Evolutionary conservation across 1,140 invertebrate genomes (phyloP).

Genomic region (Bicyclus anynana): DNA sequence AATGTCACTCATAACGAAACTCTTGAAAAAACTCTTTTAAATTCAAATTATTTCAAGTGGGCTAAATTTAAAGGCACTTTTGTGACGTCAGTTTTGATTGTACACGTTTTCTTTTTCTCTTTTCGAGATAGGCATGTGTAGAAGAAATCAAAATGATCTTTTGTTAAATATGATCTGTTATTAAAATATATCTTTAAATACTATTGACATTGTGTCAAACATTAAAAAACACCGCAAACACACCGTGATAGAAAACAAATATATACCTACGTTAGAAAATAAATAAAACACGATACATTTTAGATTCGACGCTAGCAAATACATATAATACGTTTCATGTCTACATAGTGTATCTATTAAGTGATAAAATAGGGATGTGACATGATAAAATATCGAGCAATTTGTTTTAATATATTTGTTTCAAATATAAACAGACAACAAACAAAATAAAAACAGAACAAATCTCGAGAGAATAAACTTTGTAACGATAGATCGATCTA

Average conservation of each 20-base stretch:
- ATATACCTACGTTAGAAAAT: conserved; percentile 18
- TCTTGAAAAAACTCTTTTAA: too few species aligned
- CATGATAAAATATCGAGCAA: too few species aligned
- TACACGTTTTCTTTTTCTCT: too few species aligned
- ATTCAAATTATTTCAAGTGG: too few species aligned
- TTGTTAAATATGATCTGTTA: too few species aligned
- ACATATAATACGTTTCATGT: conserved; percentile 8
- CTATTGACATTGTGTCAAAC: not conserved
- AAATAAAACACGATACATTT: conserved; percentile 12
- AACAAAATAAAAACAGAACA: not conserved
- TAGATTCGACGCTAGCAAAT: conserved; percentile 18
- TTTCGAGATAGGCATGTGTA: too few species aligned
- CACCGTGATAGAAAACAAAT: conserved; percentile 14
- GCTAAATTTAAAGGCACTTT: too few species aligned
- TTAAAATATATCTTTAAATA: not conserved
- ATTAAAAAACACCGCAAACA: conserved; percentile 12
- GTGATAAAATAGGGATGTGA: not conserved
- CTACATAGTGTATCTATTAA: not conserved
- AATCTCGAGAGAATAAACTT: too few species aligned
- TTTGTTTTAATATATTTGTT: not conserved
- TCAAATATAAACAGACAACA: not conserved
- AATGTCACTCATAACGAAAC: too few species aligned
- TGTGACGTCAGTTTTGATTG: too few species aligned
- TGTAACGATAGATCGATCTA: too few species aligned
- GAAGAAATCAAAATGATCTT: too few species aligned